Evolutionary conservation across 2,888 invertebrate species (phyloP), one percentile per base, ranked within the genome.

Genomic region (Entomobrya multifasciata): DNA sequence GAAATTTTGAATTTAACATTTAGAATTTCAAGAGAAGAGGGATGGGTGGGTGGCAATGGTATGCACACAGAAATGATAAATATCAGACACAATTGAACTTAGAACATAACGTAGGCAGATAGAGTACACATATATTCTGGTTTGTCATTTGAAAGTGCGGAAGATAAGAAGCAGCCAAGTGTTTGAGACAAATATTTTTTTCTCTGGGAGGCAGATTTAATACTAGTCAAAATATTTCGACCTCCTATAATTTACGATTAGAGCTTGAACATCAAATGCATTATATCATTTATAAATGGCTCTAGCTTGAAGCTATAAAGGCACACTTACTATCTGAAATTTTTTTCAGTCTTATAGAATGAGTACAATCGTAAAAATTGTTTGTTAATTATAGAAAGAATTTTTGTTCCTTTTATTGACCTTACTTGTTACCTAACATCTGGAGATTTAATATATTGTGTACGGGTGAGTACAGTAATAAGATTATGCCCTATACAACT

Each of bases 211-310:
- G 30, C 1, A 49, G 27, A 25, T 47, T 72, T 72, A 20, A 25
- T 49, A 17, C 20, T 13, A 70, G 76, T 80, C 76, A 62, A 86
- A 86, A 81, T 76, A 76, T 74, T 76, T 86, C 81, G 86, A 81
- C 86, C 86, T 76, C 25, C 55, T 76, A 74, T 27, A 72, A 74
- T 86, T 79, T 72, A 86, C 74, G 36, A n/a, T n/a, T n/a, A n/a
- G n/a, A n/a, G n/a, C n/a, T n/a, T n/a, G n/a, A n/a, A 62, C 49
- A 49, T 49, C 60, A 49, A 57, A 47, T 62, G 47, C 41, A 60
- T 55, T 72, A 44, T 67, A 15, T 52, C 52, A 49, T 52, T 80
- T 67, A 80, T 55, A 67, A 80, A 80, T 52, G 22, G 47, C 22
- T 44, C 13, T 36, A 36, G 36, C 4, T 36, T 36, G 8, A 6